Evolutionary conservation across 1,140 invertebrate species (phyloP).

Genomic region (Asbolus verrucosus): DNA sequence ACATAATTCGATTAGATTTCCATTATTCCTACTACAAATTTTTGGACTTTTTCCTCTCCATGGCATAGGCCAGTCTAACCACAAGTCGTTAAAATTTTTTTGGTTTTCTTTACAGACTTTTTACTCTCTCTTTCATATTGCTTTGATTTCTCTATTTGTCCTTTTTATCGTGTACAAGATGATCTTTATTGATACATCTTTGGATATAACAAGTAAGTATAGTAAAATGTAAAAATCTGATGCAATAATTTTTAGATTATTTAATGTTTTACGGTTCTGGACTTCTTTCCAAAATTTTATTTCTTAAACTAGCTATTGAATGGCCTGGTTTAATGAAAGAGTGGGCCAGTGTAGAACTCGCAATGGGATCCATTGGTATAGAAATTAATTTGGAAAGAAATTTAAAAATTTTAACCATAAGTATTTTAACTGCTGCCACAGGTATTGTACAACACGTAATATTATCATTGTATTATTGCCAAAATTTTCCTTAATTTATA

Average conservation of each 20-base stretch:
- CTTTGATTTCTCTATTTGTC: not conserved
- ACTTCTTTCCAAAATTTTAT: not conserved
- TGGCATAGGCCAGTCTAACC: not conserved
- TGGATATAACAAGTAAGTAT: too few relatives aligned
- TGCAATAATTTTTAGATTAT: slow-evolving; percentile 1
- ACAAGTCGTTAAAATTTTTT: not conserved
- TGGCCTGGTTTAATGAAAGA: slow-evolving; percentile 7
- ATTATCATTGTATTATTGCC: too few relatives aligned
- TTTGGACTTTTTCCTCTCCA: slow-evolving; percentile 2
- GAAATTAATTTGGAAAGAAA: slow-evolving; percentile 3
- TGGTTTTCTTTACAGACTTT: not conserved
- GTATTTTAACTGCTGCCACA: not conserved
- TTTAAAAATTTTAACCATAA: slow-evolving; percentile 26
- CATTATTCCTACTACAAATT: not conserved
- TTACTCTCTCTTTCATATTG: too few relatives aligned
- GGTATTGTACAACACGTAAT: too few relatives aligned
- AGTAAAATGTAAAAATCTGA: too few relatives aligned
- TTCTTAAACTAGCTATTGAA: slow-evolving; percentile 10
- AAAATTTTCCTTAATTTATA: too few relatives aligned
- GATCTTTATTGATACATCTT: too few relatives aligned
- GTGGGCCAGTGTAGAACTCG: not conserved
- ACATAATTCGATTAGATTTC: not conserved
- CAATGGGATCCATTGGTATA: not conserved
- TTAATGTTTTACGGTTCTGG: slow-evolving; percentile 11
- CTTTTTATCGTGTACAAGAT: not conserved